A percentile compares a stretch with the other conserved stretches of the same genome.
Conservation (phyloP, 2,888 invertebrate genomes). For the Melieria picta region DNA sequence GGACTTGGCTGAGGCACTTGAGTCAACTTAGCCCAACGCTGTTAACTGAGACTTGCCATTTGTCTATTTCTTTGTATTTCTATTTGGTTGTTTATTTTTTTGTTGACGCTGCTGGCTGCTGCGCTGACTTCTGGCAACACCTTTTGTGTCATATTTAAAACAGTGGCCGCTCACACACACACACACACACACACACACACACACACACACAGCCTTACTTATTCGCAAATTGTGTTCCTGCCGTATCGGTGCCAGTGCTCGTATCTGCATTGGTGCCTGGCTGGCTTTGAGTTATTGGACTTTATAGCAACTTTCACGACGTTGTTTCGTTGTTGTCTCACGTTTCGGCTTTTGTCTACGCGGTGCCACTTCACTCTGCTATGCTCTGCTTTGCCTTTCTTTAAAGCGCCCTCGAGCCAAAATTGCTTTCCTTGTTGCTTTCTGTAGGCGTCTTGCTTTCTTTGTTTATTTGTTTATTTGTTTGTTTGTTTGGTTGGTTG, state of each 20-base stretch:
- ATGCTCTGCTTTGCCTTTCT: slow-evolving; percentile 4
- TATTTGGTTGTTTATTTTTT: not conserved
- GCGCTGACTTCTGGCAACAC: slow-evolving; percentile 6
- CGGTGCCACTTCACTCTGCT: not conserved
- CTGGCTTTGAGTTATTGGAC: slow-evolving; percentile 9
- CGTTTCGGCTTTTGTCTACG: not conserved
- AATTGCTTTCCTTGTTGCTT: not conserved
- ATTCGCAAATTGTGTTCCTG: not conserved
- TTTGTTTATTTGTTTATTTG: not conserved
- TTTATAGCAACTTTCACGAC: not conserved
- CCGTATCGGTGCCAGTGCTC: no score
- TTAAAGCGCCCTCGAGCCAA: slow-evolving; percentile 6
- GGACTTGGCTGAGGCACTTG: no score
- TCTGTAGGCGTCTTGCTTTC: not conserved
- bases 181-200: not conserved
- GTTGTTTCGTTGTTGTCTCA: not conserved
- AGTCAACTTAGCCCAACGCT: no score
- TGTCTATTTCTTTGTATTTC: not conserved
- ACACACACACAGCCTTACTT: slow-evolving; percentile 4
- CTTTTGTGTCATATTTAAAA: slow-evolving; percentile 18
- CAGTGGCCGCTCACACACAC: not conserved
- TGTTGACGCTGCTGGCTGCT: not conserved
- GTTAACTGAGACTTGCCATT: no score
- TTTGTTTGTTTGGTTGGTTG: no score
- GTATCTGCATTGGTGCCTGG: not conserved